Evolutionary conservation across 2,888 invertebrate species (phyloP).

Genomic region (Trachelus tabidus): DNA sequence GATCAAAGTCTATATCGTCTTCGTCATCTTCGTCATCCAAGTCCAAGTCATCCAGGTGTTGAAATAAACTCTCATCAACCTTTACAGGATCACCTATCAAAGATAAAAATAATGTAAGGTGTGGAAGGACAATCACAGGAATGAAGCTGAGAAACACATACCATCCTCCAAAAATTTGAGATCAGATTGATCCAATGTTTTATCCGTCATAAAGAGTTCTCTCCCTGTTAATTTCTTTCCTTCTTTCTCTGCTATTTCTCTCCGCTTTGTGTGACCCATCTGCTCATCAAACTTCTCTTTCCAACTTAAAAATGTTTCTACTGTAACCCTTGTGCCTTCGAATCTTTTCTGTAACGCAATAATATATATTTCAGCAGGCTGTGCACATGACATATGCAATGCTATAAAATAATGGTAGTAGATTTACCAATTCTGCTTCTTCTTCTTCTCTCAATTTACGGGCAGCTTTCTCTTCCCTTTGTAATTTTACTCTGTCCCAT

Average conservation of each 20-base stretch:
- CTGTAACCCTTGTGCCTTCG: slow-evolving; percentile 94
- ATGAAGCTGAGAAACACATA: slow-evolving; percentile 42
- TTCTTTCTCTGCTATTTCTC: slow-evolving; percentile 78
- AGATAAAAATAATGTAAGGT: slow-evolving; percentile 19
- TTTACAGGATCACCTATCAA: slow-evolving; percentile 81
- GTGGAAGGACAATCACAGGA: background rate
- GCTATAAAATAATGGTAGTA: slow-evolving; percentile 5
- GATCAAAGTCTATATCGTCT: slow-evolving; percentile 73
- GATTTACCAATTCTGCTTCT: slow-evolving; percentile 84
- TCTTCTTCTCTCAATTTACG: slow-evolving; percentile 80
- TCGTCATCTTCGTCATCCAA: slow-evolving; percentile 76
- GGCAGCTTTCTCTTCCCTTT: slow-evolving; percentile 77
- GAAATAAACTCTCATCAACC: slow-evolving; percentile 93
- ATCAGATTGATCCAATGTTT: slow-evolving; percentile 95
- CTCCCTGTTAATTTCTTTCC: slow-evolving; percentile 89
- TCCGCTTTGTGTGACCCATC: slow-evolving; percentile 79
- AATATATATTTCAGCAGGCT: slow-evolving; percentile 8
- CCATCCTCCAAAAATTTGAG: slow-evolving; percentile 94
- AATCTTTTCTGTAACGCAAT: slow-evolving; percentile 81
- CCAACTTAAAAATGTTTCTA: slow-evolving; percentile 96
- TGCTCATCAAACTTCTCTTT: slow-evolving; percentile 93
- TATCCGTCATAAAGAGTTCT: slow-evolving; percentile 94
- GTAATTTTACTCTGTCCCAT: slow-evolving; percentile 82
- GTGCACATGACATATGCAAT: background rate
- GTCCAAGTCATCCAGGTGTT: slow-evolving; percentile 87